Evolutionary conservation across 1,140 invertebrate genomes (phyloP).

Genomic region (Sinella curviseta): DNA sequence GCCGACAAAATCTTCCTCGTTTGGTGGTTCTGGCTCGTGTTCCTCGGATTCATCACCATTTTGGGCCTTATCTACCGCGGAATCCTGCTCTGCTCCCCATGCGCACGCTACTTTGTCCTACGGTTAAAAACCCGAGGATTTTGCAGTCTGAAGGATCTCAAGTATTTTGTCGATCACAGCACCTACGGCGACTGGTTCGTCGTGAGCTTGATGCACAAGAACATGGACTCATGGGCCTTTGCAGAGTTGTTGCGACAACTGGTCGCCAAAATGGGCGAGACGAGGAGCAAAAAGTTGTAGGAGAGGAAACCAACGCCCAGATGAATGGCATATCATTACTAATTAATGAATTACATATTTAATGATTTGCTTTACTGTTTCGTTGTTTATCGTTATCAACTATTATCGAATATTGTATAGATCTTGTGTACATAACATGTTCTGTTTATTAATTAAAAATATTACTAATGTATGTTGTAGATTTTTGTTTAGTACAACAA

Average conservation of each 20-base stretch:
- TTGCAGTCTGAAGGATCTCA: not conserved
- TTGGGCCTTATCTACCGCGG: not conserved
- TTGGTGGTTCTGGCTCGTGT: not conserved
- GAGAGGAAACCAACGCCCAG: no score
- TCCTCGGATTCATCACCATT: not conserved
- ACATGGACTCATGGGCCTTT: not conserved
- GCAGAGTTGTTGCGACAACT: not conserved
- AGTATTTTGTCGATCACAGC: not conserved
- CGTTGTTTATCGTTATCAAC: no score
- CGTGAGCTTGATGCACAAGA: not conserved
- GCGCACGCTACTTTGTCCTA: not conserved
- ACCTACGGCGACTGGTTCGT: slow-evolving; percentile 2
- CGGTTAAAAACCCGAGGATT: not conserved
- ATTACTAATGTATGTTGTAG: no score
- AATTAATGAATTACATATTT: no score
- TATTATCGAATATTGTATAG: no score
- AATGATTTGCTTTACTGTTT: no score
- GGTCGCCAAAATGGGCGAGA: not conserved
- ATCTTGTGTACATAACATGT: no score
- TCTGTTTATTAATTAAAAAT: no score
- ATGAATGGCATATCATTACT: no score
- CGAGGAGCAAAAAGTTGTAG: no score
- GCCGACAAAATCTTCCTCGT: not conserved
- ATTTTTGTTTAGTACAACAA: no score
- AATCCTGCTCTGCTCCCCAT: not conserved